Conservation (phyloP, 2,888 invertebrate species). For the Eupithecia tripunctaria region DNA sequence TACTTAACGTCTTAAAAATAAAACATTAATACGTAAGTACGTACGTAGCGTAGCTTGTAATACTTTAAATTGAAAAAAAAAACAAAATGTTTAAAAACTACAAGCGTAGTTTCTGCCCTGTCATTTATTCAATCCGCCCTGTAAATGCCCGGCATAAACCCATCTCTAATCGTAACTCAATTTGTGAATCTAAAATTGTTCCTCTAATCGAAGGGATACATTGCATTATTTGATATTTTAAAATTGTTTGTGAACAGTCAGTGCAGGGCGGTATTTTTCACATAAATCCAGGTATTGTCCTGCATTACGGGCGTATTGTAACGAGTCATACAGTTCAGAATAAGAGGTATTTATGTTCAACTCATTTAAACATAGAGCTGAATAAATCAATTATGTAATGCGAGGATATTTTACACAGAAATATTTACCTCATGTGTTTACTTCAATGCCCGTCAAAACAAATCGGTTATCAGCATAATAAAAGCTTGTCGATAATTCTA, state of each 20-base stretch:
- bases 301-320: too few relatives aligned
- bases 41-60: too few relatives aligned
- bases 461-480: constrained; percentile 50
- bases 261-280: background rate
- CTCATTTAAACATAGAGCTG: background rate
- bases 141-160: too few relatives aligned
- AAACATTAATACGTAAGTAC: too few relatives aligned
- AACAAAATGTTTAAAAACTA: too few relatives aligned
- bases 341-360: background rate
- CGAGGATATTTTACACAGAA: constrained; percentile 21
- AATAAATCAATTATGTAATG: background rate
- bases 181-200: background rate
- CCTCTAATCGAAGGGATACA: too few relatives aligned
- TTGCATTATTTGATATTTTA: background rate
- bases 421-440: constrained; percentile 39
- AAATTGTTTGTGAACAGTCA: background rate
- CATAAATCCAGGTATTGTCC: too few relatives aligned
- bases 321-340: background rate
- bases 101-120: too few relatives aligned
- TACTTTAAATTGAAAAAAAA: too few relatives aligned
- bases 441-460: constrained; percentile 42
- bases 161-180: constrained; percentile 14
- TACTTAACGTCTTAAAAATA: too few relatives aligned
- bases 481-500: constrained; percentile 47
- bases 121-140: too few relatives aligned